Conservation (phyloP, 2,888 invertebrate species). For the Gnatocerus cornutus region DNA sequence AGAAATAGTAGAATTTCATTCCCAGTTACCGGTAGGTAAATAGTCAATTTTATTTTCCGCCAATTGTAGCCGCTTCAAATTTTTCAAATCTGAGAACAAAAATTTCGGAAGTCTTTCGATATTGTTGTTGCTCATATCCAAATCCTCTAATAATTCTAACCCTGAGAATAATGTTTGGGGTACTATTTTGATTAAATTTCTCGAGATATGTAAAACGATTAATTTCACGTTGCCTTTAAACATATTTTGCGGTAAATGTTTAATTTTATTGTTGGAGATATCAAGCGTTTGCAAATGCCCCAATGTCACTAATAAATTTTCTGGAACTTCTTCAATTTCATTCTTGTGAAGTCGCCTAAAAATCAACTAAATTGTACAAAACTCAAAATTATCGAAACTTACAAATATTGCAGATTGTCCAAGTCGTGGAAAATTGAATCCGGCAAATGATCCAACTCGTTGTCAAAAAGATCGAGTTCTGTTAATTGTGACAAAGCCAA, state of each 20-base stretch:
- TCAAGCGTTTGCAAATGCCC: slow-evolving; percentile 80
- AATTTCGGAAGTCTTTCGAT: slow-evolving; percentile 76
- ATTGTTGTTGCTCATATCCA: slow-evolving; percentile 82
- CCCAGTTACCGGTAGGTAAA: slow-evolving; percentile 71
- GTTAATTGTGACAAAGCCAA: slow-evolving; percentile 77
- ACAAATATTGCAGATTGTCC: slow-evolving; percentile 78
- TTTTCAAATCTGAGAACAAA: slow-evolving; percentile 74
- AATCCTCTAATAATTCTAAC: slow-evolving; percentile 76
- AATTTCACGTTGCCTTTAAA: slow-evolving; percentile 76
- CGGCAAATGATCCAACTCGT: slow-evolving; percentile 80
- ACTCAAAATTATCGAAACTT: slow-evolving; percentile 65
- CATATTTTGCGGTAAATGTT: slow-evolving; percentile 74
- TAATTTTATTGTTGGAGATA: slow-evolving; percentile 79
- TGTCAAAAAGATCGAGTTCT: slow-evolving; percentile 83
- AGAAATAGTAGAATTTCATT: too few relatives aligned
- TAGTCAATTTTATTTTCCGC: slow-evolving; percentile 80
- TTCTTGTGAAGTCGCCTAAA: slow-evolving; percentile 80
- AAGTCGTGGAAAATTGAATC: slow-evolving; percentile 78
- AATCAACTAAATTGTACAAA: background rate
- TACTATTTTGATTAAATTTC: slow-evolving; percentile 77
- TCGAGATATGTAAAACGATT: slow-evolving; percentile 78
- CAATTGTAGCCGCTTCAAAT: slow-evolving; percentile 78
- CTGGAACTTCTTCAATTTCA: slow-evolving; percentile 76
- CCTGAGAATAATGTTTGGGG: slow-evolving; percentile 76
- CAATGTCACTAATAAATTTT: slow-evolving; percentile 75